Base-by-base conservation (phyloP, 2,113 vertebrate species). In the Eptesicus fuscus region DNA sequence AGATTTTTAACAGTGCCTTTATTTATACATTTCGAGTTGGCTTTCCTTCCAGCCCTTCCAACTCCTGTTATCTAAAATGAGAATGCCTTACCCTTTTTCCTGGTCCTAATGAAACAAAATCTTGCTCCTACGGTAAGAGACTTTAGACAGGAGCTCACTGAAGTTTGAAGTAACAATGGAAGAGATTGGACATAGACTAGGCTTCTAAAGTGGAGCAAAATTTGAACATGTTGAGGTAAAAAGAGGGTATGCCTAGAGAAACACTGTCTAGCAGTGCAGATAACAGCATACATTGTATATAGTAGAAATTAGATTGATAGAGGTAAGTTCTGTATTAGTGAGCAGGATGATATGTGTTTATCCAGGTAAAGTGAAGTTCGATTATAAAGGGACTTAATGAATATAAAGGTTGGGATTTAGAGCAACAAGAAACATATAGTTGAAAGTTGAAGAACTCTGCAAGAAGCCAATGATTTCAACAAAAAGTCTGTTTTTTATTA, bases 251-350 rank as follows among this genome's bases (percentile, higher is more conserved):
- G 84, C 16, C 37, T 22, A 61, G 2, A 25, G 25, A 77, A 90
- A 63, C 5, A 13, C 5, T n/a, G 6, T 47, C 53, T n/a, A 42
- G 17, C 13, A 25, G 2, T 56, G 25, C 35, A 12, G n/a, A 17
- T 20, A 42, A 63, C 0, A 20, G 11, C 32, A 10, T 6, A 5
- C 1, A 28, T 0, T 44, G 9, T 40, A 22, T 28, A 25, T 7
- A 32, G 18, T 9, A 14, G 22, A 88, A 37, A 69, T 16, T 0
- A 65, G 0, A 13, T 28, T 12, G 25, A 9, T 35, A 35, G 30
- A 18, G 44, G 4, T 37, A 35, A 70, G 8, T 7, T 83, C 44
- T 40, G 0, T 47, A 5, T 30, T 61, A 71, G 63, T 32, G 18
- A 53, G n/a, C 17, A 59, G 14, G 16, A 3, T 35, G 17, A 12